Percentiles rank a stretch among this genome's conserved stretches.
Conservation (phyloP, 2,888 invertebrate genomes). For the Phorcus lineatus region DNA sequence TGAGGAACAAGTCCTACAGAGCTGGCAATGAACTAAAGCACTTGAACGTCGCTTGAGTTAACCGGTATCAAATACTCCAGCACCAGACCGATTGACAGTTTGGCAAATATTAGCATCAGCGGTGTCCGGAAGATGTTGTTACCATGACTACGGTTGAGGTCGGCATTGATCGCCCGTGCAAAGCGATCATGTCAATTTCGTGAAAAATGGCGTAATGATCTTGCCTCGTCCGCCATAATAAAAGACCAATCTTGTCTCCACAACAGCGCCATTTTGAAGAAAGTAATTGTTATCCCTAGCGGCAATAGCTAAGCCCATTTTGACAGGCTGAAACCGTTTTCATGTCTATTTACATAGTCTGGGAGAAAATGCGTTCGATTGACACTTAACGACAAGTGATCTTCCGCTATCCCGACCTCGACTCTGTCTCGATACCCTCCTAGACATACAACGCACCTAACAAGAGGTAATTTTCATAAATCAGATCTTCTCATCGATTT, state of each 20-base stretch:
- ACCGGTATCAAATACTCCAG: background rate
- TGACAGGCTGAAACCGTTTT: slow-evolving; percentile 21
- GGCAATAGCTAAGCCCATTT: slow-evolving; percentile 23
- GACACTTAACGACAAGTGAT: slow-evolving; percentile 24
- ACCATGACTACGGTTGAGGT: slow-evolving; percentile 20
- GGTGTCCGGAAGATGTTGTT: slow-evolving; percentile 20
- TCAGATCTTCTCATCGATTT: slow-evolving; percentile 17
- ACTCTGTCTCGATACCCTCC: background rate
- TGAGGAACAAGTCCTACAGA: too few species aligned
- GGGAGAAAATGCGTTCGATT: slow-evolving; percentile 18
- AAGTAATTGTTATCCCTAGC: slow-evolving; percentile 10
- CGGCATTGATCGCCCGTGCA: slow-evolving; percentile 20
- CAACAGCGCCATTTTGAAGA: slow-evolving; percentile 12
- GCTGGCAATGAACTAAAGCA: background rate
- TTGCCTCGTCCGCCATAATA: slow-evolving; percentile 6
- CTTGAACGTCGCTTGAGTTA: background rate
- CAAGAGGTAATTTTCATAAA: slow-evolving; percentile 22
- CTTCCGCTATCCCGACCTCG: background rate
- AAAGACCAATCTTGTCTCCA: slow-evolving; percentile 20
- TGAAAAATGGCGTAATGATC: slow-evolving; percentile 25
- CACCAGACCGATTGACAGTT: slow-evolving; percentile 11
- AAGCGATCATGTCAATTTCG: slow-evolving; percentile 23
- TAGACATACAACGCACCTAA: slow-evolving; percentile 7
- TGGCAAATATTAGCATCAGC: slow-evolving; percentile 20
- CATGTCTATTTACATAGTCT: slow-evolving; percentile 25